Base-by-base conservation (phyloP, 1,140 invertebrate genomes). In the Lordiphosa collinella region DNA sequence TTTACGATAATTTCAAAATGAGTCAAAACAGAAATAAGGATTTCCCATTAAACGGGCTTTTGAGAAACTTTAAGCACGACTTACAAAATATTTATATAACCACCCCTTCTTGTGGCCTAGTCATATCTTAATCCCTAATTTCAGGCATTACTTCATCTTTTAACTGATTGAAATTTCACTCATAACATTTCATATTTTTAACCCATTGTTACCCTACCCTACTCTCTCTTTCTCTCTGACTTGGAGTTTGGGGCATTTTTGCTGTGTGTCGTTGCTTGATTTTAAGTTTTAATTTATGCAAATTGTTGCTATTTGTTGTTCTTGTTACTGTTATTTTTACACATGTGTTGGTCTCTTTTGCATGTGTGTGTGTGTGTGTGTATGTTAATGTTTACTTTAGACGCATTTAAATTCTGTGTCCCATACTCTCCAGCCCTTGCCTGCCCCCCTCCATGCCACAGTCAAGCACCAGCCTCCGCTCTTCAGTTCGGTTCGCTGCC, bases 251-350 rank as follows among this genome's bases (percentile, higher is more conserved):
- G 4, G 29, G 40, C 57, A 50, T 40, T 36, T 29, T 51, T 57
- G 31, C 29, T 25, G 31, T 57, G 38, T 47, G 49, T 52, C 64
- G 41, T 65, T 60, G 59, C 36, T 68, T 68, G 67, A 80, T 72
- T 72, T 79, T 60, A 86, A 86, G 68, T 86, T 86, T 86, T 86
- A 86, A 86, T 86, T 82, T 86, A 86, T 86, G 82, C 75, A 86
- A 86, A 86, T 86, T 86, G 75, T 86, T 86, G 71, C 64, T 76
- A 59, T 86, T 86, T 73, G 70, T 58, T 78, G 53, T 56, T 69
- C 51, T 37, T 62, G 38, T 47, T 70, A 57, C 41, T 78, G 64
- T 73, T 80, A 56, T 74, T 64, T 74, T 79, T 74, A 66, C 75
- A 71, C 52, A 53, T 74, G 70, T 63, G 58, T 40, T 38, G 35